A percentile compares a stretch with the other conserved stretches of the same genome.
These are phyloP conservation scores for Meiosimyza decipiens DNA, from an alignment of 2,888 invertebrate species.

Conservation along the genomic window DNA sequence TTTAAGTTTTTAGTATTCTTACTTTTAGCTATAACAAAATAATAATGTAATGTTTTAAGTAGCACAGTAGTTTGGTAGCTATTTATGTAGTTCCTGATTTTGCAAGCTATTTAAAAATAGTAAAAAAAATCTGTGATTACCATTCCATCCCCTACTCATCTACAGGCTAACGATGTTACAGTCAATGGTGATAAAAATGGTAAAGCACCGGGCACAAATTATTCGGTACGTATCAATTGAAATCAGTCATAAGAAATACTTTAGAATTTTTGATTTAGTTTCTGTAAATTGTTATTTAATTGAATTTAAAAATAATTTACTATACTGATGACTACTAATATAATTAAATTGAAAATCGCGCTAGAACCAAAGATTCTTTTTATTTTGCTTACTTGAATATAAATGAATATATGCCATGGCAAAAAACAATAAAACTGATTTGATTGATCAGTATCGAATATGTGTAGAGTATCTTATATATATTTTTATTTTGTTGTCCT, in stretches of 20 bases:
- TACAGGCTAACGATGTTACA: constrained; percentile 66
- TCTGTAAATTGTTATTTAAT: constrained; percentile 11
- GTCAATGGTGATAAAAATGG: constrained; percentile 67
- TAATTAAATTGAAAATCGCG: neutral
- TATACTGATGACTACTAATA: constrained; percentile 18
- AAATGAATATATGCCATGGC: constrained; percentile 29
- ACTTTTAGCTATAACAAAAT: neutral
- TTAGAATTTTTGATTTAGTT: constrained; percentile 24
- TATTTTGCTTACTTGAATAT: neutral
- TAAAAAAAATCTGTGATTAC: constrained; percentile 46
- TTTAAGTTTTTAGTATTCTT: constrained; percentile 11
- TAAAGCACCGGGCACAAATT: constrained; percentile 67
- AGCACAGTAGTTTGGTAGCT: constrained; percentile 26
- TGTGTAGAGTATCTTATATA: constrained; percentile 21
- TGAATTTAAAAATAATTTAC: constrained; percentile 23
- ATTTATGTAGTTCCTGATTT: constrained; percentile 31
- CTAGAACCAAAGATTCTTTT: neutral
- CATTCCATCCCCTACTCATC: constrained; percentile 66
- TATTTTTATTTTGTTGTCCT: neutral
- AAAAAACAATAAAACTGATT: constrained; percentile 60
- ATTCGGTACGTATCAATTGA: constrained; percentile 69
- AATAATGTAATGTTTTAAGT: neutral
- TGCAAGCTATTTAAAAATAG: constrained; percentile 42
- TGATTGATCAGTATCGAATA: constrained; percentile 69
- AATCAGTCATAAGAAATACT: constrained; percentile 60